These are phyloP conservation scores for Hyles vespertilio DNA, from an alignment of 1,140 invertebrate species.

Conservation along the genomic window DNA sequence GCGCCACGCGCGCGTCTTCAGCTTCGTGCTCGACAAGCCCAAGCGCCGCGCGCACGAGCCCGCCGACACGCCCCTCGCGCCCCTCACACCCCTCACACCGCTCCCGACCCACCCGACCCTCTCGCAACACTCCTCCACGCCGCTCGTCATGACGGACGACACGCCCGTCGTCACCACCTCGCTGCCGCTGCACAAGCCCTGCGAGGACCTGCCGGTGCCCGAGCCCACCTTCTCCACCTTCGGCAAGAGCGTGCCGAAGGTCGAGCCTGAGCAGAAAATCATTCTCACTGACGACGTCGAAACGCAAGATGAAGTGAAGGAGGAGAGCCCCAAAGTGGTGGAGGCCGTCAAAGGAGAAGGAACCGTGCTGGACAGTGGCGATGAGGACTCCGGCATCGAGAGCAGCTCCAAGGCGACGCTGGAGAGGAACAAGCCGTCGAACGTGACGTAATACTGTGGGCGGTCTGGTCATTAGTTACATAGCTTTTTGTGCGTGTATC, in stretches of 20 bases:
- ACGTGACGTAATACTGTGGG: constrained; percentile 39
- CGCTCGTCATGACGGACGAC: constrained; percentile 53
- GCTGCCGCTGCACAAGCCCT: constrained; percentile 29
- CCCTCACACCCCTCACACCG: constrained; percentile 48
- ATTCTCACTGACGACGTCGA: constrained; percentile 48
- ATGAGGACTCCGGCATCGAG: constrained; percentile 78
- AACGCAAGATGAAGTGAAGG: constrained; percentile 25
- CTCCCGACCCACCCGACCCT: constrained; percentile 7
- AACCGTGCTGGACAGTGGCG: constrained; percentile 76
- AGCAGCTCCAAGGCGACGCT: constrained; percentile 76
- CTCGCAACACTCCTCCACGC: constrained; percentile 17
- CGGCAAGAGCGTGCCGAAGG: constrained; percentile 40
- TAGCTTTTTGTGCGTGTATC: too few species aligned
- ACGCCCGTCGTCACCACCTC: constrained; percentile 38
- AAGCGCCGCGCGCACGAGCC: constrained; percentile 24
- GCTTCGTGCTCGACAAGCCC: constrained; percentile 57
- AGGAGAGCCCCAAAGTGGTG: constrained; percentile 31
- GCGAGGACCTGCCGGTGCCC: constrained; percentile 36
- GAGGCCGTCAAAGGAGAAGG: constrained; percentile 75
- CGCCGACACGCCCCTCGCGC: constrained; percentile 21
- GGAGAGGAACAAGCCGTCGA: constrained; percentile 66
- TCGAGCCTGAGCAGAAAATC: constrained; percentile 38
- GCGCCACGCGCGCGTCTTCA: constrained; percentile 56
- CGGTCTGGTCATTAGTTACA: neutral
- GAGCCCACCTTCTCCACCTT: constrained; percentile 65